Evolutionary conservation across 2,113 vertebrate species (phyloP).

Genomic region (Charadrius vociferus): DNA sequence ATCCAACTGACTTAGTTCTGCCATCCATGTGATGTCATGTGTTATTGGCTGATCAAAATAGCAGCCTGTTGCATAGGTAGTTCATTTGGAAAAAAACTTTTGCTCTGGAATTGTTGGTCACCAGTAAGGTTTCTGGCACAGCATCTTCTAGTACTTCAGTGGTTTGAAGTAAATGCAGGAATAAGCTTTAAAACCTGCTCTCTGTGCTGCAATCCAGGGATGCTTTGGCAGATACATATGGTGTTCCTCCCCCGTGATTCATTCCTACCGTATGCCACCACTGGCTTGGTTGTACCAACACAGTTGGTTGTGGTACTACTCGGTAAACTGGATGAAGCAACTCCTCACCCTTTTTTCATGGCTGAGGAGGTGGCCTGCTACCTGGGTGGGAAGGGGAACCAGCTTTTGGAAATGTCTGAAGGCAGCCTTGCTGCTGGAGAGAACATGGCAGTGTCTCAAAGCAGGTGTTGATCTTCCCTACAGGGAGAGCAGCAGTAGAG

Average conservation of each 20-base stretch:
- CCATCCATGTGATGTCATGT: not conserved
- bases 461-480: not conserved
- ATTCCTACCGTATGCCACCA: not conserved
- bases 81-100: not conserved
- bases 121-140: not conserved
- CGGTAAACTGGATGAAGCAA: not conserved
- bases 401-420: not conserved
- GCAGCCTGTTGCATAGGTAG: not conserved
- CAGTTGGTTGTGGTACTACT: not conserved
- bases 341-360: not conserved
- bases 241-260: not conserved
- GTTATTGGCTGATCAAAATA: not conserved
- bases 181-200: not conserved
- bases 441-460: not conserved
- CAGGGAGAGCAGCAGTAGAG: not conserved
- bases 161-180: not conserved
- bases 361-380: not conserved
- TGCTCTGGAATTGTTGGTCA: not conserved
- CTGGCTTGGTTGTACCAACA: not conserved
- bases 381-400: not conserved
- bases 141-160: not conserved
- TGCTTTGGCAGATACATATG: accelerated
- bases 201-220: not conserved
- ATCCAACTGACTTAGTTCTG: not conserved
- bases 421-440: not conserved